Evolutionary conservation across 2,797 vertebrate genomes (phyloP).

Genomic region (Sebastes alutus): DNA sequence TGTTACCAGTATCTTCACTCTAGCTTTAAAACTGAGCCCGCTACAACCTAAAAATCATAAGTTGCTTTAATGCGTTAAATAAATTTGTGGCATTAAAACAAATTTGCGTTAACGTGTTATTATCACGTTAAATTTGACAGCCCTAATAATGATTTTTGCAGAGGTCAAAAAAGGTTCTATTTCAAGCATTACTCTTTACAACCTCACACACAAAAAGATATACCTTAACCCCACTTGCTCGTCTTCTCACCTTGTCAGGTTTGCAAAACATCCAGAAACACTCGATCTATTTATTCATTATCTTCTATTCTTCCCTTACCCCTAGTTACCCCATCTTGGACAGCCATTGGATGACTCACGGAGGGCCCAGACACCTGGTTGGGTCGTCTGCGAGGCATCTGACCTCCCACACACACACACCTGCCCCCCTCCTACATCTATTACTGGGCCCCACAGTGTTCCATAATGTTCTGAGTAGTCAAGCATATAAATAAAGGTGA

Average conservation of each 20-base stretch:
- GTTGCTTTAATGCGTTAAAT: no score
- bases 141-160: constrained; percentile 37
- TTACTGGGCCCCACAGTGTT: constrained; percentile 82
- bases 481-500: constrained; percentile 98
- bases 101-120: neutral
- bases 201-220: neutral
- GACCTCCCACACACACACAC: constrained; percentile 67
- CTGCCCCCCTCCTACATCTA: constrained; percentile 70
- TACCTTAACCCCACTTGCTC: neutral
- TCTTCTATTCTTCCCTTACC: constrained; percentile 42
- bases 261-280: constrained; percentile 43
- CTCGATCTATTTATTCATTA: constrained; percentile 39
- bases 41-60: neutral
- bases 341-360: constrained; percentile 54
- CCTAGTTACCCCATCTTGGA: constrained; percentile 38
- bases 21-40: neutral
- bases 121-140: neutral
- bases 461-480: constrained; percentile 92
- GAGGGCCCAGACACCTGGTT: constrained; percentile 69
- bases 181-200: constrained; percentile 24
- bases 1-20: neutral
- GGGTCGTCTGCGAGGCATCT: constrained; percentile 65
- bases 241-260: constrained; percentile 33
- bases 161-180: constrained; percentile 45
- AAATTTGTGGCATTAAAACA: neutral